These are phyloP conservation scores for Drosophila teissieri DNA, from an alignment of 1,140 invertebrate species.

Conservation along the genomic window DNA sequence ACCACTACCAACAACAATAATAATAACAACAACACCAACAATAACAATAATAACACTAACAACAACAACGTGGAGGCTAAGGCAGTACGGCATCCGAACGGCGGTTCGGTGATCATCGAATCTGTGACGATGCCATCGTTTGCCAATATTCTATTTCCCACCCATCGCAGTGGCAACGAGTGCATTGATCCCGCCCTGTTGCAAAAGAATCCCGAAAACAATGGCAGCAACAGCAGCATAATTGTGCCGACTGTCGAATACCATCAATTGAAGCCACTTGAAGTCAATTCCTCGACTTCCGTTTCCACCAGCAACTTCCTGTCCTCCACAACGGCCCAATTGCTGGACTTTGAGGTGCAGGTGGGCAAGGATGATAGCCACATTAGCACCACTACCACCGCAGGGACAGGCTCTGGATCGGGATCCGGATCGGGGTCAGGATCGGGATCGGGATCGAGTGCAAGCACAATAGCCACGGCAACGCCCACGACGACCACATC, in stretches of 20 bases:
- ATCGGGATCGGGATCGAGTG: slow-evolving; percentile 26
- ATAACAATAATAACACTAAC: slow-evolving; percentile 36
- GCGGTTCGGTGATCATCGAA: slow-evolving; percentile 51
- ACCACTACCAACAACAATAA: slow-evolving; percentile 19
- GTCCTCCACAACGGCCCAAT: slow-evolving; percentile 55
- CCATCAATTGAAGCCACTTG: slow-evolving; percentile 69
- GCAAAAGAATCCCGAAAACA: slow-evolving; percentile 42
- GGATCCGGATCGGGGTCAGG: not conserved
- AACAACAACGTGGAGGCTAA: slow-evolving; percentile 56
- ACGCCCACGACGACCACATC: slow-evolving; percentile 23
- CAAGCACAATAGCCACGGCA: slow-evolving; percentile 27
- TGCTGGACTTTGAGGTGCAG: slow-evolving; percentile 64
- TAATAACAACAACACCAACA: slow-evolving; percentile 24
- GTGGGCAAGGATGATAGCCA: slow-evolving; percentile 44
- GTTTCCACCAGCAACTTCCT: slow-evolving; percentile 56
- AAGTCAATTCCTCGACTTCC: slow-evolving; percentile 23
- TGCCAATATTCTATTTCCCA: slow-evolving; percentile 64
- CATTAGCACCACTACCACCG: slow-evolving; percentile 39
- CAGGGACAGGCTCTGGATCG: no score
- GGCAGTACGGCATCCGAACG: slow-evolving; percentile 28
- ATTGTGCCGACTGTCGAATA: slow-evolving; percentile 51
- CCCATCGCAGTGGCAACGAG: slow-evolving; percentile 30
- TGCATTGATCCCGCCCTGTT: slow-evolving; percentile 54
- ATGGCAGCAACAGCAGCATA: slow-evolving; percentile 10
- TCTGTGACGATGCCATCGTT: slow-evolving; percentile 74